A percentile compares a stretch with the other conserved stretches of the same genome.
These are phyloP conservation scores for Ammospiza nelsoni DNA, from an alignment of 2,113 vertebrate genomes.

Conservation along the genomic window DNA sequence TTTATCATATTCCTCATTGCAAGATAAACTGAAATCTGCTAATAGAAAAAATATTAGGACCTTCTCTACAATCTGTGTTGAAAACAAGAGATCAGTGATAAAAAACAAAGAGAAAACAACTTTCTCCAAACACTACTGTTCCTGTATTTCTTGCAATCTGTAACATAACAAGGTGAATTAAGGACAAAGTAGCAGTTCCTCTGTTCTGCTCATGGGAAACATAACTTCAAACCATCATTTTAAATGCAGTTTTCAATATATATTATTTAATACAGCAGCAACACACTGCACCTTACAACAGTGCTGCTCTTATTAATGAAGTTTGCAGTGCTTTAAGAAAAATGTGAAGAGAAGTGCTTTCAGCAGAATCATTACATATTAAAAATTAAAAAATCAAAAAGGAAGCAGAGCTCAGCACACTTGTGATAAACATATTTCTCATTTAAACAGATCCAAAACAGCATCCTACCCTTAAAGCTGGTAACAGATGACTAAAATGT, in stretches of 20 bases:
- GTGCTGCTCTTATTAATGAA: constrained; percentile 17
- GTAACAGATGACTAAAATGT: constrained; percentile 9
- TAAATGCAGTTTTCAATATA: constrained; percentile 52
- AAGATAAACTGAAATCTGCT: not conserved
- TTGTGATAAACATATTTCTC: constrained; percentile 59
- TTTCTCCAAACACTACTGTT: not conserved
- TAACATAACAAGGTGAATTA: not conserved
- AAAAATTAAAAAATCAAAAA: constrained; percentile 54
- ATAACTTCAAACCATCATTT: constrained; percentile 22
- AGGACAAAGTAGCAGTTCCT: not conserved
- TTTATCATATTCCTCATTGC: not conserved
- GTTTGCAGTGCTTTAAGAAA: constrained; percentile 4
- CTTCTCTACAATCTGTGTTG: not conserved
- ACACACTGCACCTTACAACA: not conserved
- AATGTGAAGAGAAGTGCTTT: constrained; percentile 26
- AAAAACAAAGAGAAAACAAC: not conserved
- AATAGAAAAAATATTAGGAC: not conserved
- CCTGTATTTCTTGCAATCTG: not conserved
- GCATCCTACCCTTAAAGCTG: not conserved
- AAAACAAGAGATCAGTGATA: not conserved
- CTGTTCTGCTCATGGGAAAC: not conserved
- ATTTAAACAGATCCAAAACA: constrained; percentile 27
- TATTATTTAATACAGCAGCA: constrained; percentile 47
- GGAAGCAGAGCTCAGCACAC: constrained; percentile 36
- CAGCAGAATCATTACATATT: constrained; percentile 30